Base-by-base conservation (phyloP, 2,113 vertebrate genomes). In the Pipra filicauda region DNA sequence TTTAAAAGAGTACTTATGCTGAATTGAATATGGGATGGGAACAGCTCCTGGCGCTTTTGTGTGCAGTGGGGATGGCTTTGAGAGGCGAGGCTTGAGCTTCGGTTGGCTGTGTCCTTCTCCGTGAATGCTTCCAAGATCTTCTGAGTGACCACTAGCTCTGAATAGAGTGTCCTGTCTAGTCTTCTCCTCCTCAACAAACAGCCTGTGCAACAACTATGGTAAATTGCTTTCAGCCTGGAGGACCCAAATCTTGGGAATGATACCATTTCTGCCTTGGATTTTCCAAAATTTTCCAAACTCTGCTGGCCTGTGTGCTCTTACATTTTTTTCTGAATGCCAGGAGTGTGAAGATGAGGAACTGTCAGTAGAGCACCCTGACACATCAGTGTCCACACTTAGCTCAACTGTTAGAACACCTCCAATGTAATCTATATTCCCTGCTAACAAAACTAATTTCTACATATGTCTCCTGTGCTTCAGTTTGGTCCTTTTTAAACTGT, bases 81-180 rank as follows among this genome's bases (percentile, higher is more conserved):
- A 3, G 0, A 92, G 89, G 44, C 33, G 4, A 95, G 35, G 77
- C 55, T 88, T 88, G 84, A 48, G 37, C 65, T 54, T 87, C 2
- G 1, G 39, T 61, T 77, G 78, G 71, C 64, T 49, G 52, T 64
- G 30, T 72, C 39, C 81, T 93, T 88, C 95, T 88, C 79, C 78
- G 91, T 94, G 83, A 97, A 97, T 15, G 65, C 64, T 96, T 97
- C 97, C 96, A 97, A 96, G 88, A 97, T 95, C 96, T 96, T 97
- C 88, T 88, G 62, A 89, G 79, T 95, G 96, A 96, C 95, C 93
- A 89, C 6, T 37, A 91, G 74, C 80, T 92, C 91, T 96, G 74
- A 97, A 91, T 93, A 85, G 77, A 84, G 43, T 85, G 88, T 95
- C 93, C 91, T 95, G 86, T 96, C 97, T 96, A 83, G 91, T 97